Evolutionary conservation across 2,113 vertebrate genomes (phyloP), one percentile per base, ranked within the genome.

Genomic region (Hucho hucho): DNA sequence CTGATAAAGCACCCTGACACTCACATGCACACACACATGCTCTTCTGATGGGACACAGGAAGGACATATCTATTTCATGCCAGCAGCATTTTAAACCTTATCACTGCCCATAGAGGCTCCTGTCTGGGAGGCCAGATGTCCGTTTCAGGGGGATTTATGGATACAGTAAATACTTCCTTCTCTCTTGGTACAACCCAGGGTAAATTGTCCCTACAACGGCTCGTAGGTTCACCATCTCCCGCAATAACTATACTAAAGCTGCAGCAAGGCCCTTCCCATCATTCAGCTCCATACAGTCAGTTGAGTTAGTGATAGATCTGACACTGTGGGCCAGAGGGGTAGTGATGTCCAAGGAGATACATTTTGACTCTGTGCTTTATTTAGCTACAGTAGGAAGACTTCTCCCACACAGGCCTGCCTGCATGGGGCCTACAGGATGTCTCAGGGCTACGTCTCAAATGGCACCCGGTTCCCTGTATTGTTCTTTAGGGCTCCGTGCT

Each of bases 1-100:
- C 87, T 90, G 93, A 94, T 94, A 93, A 93, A 89, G 20, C 64
- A 22, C 69, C 72, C 26, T 1, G 56, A 28, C 18, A 64, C 32
- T 16, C 18, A 59, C 28, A 66, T n/a, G 25, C 29, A 64, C 3
- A 22, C 47, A 18, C 49, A 56, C 64, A 64, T 6, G 47, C 0
- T 2, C 32, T 28, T 66, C 46, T 75, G 68, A 37, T 59, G 11
- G 59, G 28, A 26, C 18, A 77, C 49, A 49, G 72, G 79, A 77
- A 74, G 47, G 37, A 66, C 56, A 6, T 43, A 28, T 28, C 4
- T 28, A 64, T 26, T 64, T 24, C 25, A 65, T 12, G 12, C 11
- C 64, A 28, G 11, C 64, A 65, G 64, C 22, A 22, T 61, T 7
- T n/a, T 3, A 61, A 24, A 6, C n/a, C 58, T 61, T 61, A 61